These are phyloP conservation scores for Taxidea taxus DNA, from an alignment of 2,113 vertebrate genomes.

Conservation along the genomic window DNA sequence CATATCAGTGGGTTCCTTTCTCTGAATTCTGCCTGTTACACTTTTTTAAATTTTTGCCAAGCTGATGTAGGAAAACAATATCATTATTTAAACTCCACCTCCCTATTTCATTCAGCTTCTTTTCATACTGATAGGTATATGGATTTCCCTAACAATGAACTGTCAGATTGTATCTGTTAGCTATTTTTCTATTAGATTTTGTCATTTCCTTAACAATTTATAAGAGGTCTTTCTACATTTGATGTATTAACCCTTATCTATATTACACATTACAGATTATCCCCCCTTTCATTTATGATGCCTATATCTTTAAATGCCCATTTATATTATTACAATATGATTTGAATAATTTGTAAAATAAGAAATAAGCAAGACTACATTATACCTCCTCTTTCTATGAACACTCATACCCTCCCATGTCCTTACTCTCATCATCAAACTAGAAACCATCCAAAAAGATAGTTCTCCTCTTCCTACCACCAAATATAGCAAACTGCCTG, in stretches of 20 bases:
- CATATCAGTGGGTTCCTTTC: not conserved
- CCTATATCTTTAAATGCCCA: not conserved
- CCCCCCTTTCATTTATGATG: not conserved
- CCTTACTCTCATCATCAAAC: not conserved
- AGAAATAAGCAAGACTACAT: not conserved
- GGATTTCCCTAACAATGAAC: not conserved
- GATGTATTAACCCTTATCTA: not conserved
- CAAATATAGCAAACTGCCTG: not conserved
- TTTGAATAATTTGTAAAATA: not conserved
- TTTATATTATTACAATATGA: not conserved
- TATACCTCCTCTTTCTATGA: not conserved
- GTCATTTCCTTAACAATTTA: not conserved
- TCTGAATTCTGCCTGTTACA: not conserved
- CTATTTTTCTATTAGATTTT: not conserved
- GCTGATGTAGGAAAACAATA: not conserved
- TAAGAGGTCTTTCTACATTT: not conserved
- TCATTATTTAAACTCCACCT: not conserved
- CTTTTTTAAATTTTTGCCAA: not conserved
- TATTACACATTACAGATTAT: not conserved
- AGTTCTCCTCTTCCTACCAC: not conserved
- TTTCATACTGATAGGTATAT: not conserved
- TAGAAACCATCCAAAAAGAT: not conserved
- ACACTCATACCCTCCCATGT: not conserved
- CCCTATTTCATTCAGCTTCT: not conserved
- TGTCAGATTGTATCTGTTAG: not conserved